Evolutionary conservation across 2,797 vertebrate species (phyloP), one percentile per base, ranked within the genome.

Genomic region (Scarus forsteni): DNA sequence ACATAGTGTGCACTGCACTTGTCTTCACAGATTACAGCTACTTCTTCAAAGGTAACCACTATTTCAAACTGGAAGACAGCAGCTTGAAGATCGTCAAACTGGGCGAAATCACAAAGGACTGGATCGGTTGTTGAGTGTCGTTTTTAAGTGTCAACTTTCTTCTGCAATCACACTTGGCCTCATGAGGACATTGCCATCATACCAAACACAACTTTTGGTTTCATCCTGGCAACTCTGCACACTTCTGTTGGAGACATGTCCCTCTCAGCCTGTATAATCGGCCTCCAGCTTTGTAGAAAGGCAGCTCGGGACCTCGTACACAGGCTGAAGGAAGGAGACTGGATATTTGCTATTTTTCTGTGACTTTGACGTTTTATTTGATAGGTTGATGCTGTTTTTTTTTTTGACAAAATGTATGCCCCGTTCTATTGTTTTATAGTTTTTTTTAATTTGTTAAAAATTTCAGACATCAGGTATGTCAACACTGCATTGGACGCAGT

Each of bases 21-120:
- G 15, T 78, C 39, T 81, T 76, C 59, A 77, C 90, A 99, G 98
- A 96, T 78, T 94, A 96, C 89, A 99, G 96, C 91, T 99, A 98
- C 88, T 99, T 99, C 94, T 99, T 99, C 94, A 99, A 98, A 93
- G 97, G 94, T 59, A 92, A 94, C 73, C 97, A 97, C 89, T 99
- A 99, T 86, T 95, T 97, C 90, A 97, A 97, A 93, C 87, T 99
- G 93, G 96, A 99, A 80, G 97, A 99, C 93, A 96, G 93, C 84
- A 98, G 94, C 89, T 92, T 99, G 94, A 99, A 99, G 94, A 97
- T 97, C 2, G 94, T 98, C 75, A 98, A 98, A 93, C 92, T 99
- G 44, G 98, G 98, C 51, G 96, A 97, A 90, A 93, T 99, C 90
- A 98, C 95, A 92, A 94, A 95, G 42, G 98, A 99, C 90, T 99